These are phyloP conservation scores for Argentina silus DNA, from an alignment of 2,797 vertebrate genomes.

Conservation along the genomic window DNA sequence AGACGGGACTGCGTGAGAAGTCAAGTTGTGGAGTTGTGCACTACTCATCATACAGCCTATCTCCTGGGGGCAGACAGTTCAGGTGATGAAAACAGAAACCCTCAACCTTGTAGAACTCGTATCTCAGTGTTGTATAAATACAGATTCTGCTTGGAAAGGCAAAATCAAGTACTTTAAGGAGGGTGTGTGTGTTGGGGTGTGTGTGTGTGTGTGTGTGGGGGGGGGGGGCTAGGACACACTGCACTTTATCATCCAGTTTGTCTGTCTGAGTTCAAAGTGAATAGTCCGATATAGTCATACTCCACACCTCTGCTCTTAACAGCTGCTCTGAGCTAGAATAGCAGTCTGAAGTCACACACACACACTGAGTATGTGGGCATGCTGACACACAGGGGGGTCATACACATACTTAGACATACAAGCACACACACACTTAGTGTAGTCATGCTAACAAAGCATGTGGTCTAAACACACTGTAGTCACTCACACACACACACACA, in stretches of 20 bases:
- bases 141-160: not conserved
- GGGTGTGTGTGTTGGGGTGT: too few relatives aligned
- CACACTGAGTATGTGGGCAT: not conserved
- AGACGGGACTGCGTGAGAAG: not conserved
- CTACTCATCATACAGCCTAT: not conserved
- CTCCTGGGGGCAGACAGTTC: conserved; percentile 21
- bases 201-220: too few relatives aligned
- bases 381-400: too few relatives aligned
- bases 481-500: too few relatives aligned
- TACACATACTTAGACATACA: not conserved
- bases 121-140: too few relatives aligned
- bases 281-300: not conserved
- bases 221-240: too few relatives aligned
- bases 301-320: not conserved
- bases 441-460: not conserved
- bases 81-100: conserved; percentile 9
- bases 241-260: not conserved
- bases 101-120: not conserved
- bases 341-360: not conserved
- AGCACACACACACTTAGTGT: not conserved
- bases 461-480: not conserved
- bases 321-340: not conserved
- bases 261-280: not conserved
- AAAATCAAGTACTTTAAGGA: not conserved
- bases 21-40: not conserved